Base-by-base conservation (phyloP, 2,888 invertebrate species). In the Marasmarcha lunaedactyla region DNA sequence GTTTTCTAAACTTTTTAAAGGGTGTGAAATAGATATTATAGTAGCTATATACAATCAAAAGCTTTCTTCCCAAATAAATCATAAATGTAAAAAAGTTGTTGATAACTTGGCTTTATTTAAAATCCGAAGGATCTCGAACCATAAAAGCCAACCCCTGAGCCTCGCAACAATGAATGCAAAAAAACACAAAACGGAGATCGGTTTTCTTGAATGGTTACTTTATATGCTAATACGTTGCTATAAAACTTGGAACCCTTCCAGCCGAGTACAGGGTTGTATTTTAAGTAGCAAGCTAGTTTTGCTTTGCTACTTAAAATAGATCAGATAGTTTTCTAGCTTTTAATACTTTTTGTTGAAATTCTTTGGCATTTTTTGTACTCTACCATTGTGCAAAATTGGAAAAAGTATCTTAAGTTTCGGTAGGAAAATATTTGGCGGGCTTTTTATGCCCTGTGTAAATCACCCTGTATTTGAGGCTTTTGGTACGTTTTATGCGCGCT, bases 121-220 rank as follows among this genome's bases (percentile, higher is more conserved):
- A 30, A 30, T 30, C 30, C 30, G 70, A 71, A 13, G 71, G 74
- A 76, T 76, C 69, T 68, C 55, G 66, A 63, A 50, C 65, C 69
- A 74, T 81, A 79, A 81, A 81, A 67, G 66, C 63, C 67, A 63
- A 61, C 58, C 58, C 65, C 57, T 63, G 72, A 69, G 3, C 70
- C 73, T 70, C 67, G 60, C 59, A 71, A 79, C 81, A 78, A 81
- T 79, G 78, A 81, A 79, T 78, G 73, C 69, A 68, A 73, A 77
- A 78, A 72, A 69, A 66, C 67, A 63, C 57, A 59, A 51, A 73
- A 66, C 69, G 65, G 67, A 71, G 81, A 81, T 83, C 79, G 76
- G 73, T 77, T 81, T 79, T 74, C 83, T 83, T 81, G 76, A 77
- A 83, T 79, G 81, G 79, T 83, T 83, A 83, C 83, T 83, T 83